These are phyloP conservation scores for Geodia barretti DNA, from an alignment of 37 sponge, comb jelly and placozoan species.

Conservation along the genomic window DNA sequence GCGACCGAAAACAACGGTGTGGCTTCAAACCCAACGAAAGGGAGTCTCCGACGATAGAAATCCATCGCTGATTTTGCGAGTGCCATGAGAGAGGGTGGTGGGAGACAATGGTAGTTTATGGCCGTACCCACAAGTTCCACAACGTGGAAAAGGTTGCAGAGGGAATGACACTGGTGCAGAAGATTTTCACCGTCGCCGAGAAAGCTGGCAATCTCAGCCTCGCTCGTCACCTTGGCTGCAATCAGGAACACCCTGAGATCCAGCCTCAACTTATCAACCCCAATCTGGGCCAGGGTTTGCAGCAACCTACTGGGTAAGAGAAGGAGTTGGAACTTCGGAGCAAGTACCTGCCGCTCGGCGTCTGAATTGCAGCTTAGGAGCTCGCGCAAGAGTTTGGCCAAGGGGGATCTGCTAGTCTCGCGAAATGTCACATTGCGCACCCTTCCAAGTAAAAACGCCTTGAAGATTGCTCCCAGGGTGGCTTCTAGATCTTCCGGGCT, in stretches of 20 bases:
- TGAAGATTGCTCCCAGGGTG: conserved; percentile 35
- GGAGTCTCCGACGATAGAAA: conserved; percentile 11
- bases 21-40: conserved; percentile 32
- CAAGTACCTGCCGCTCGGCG: conserved; percentile 20
- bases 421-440: conserved; percentile 49
- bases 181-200: neutral
- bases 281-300: conserved; percentile 50
- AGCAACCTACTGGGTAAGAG: conserved; percentile 21
- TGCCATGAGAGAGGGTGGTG: conserved; percentile 5
- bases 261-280: conserved; percentile 51
- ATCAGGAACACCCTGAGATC: conserved; percentile 41
- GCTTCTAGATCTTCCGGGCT: conserved; percentile 36
- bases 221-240: conserved; percentile 15
- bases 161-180: conserved; percentile 19
- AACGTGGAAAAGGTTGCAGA: conserved; percentile 50
- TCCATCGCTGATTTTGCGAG: conserved; percentile 38
- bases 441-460: conserved; percentile 43
- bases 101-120: conserved; percentile 27
- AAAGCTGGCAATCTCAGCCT: no score
- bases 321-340: conserved; percentile 37
- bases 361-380: conserved; percentile 1
- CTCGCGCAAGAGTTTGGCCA: conserved; percentile 60
- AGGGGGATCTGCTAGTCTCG: conserved; percentile 34
- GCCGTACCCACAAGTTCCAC: conserved; percentile 28
- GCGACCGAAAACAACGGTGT: conserved; percentile 53